Percentiles rank a stretch among this genome's conserved stretches.
Conservation (phyloP, 1,140 invertebrate species). For the Bombyx mandarina region DNA sequence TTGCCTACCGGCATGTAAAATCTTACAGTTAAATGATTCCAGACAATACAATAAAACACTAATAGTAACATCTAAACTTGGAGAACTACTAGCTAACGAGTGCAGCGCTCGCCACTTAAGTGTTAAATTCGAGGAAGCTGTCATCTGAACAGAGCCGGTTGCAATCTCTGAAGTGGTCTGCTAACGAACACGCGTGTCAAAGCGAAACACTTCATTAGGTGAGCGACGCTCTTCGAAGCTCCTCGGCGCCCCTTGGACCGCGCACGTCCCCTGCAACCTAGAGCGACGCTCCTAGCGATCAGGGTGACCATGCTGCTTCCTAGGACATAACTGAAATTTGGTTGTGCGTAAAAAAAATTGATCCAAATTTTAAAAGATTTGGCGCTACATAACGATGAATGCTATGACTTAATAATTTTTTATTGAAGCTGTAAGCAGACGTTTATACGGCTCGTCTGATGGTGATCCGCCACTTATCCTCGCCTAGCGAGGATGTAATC, state of each 20-base stretch:
- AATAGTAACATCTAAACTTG: too few species aligned
- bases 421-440: too few species aligned
- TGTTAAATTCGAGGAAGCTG: constrained; percentile 66
- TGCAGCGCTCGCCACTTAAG: constrained; percentile 62
- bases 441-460: too few species aligned
- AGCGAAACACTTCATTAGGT: constrained; percentile 69
- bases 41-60: not conserved
- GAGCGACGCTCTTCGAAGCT: constrained; percentile 47
- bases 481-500: too few species aligned
- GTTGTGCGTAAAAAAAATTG: too few species aligned
- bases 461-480: too few species aligned
- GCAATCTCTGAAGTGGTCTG: constrained; percentile 59
- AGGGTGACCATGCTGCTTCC: constrained; percentile 8
- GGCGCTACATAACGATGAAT: too few species aligned
- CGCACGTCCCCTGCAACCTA: constrained; percentile 9
- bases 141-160: constrained; percentile 60
- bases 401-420: too few species aligned
- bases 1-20: too few species aligned
- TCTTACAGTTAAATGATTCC: not conserved
- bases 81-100: constrained; percentile 56
- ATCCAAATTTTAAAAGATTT: too few species aligned
- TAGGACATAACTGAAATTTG: too few species aligned
- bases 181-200: constrained; percentile 69
- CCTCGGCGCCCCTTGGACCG: constrained; percentile 13
- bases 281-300: constrained; percentile 29